phyloP scores from a whole-genome alignment of 2,113 vertebrate genomes.

The Crocuta crocuta region DNA sequence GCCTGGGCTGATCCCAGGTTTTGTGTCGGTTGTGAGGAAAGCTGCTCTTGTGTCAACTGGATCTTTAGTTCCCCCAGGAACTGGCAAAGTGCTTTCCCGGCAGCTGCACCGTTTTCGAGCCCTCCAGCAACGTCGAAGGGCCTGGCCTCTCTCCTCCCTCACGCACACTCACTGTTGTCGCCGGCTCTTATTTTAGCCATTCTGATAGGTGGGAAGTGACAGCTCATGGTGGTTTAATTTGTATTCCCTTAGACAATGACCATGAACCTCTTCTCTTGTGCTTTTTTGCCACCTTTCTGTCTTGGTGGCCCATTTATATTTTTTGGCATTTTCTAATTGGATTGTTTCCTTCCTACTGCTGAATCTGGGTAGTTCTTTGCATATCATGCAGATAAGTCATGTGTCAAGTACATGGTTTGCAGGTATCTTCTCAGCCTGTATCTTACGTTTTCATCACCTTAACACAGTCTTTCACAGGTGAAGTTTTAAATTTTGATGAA shows the following conservation, averaged over 20 bases:
- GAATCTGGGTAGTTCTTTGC: neutral
- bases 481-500: too few species aligned
- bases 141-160: too few species aligned
- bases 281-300: neutral
- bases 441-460: neutral
- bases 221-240: neutral
- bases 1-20: neutral
- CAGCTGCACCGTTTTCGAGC: neutral
- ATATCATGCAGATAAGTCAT: neutral
- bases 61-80: neutral
- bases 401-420: neutral
- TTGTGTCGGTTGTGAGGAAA: rapidly evolving
- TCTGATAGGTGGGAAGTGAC: neutral
- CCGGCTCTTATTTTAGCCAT: neutral
- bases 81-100: neutral
- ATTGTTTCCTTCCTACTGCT: neutral
- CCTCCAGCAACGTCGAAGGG: neutral
- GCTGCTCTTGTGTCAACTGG: neutral
- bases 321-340: neutral
- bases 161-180: too few species aligned
- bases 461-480: rapidly evolving
- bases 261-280: neutral
- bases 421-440: neutral
- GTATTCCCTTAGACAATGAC: neutral
- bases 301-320: neutral